Base-by-base conservation (phyloP, 2,888 invertebrate species). In the Gryllus longicercus region DNA sequence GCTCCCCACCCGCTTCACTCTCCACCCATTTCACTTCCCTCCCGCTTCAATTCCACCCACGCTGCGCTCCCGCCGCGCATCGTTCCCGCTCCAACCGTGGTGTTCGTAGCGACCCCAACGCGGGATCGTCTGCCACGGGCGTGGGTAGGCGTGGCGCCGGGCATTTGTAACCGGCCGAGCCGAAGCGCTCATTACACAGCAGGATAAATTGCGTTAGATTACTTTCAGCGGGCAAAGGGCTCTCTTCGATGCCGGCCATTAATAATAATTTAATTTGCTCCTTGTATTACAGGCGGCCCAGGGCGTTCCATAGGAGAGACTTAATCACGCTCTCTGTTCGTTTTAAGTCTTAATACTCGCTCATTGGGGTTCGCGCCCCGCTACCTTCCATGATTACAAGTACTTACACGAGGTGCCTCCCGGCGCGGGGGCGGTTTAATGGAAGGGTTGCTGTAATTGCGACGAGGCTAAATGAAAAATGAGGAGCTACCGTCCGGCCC, bases 191-290 rank as follows among this genome's bases (percentile, higher is more conserved):
- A 63, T 63, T 63, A 63, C 63, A 63, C 63, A 18, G 14, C n/a
- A n/a, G 63, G 63, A 63, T 63, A 63, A 63, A 63, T 63, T 14
- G 16, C n/a, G n/a, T 14, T 63, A n/a, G 63, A 16, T 63, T 63
- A 63, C 63, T 63, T 63, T 63, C 63, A 63, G 63, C 63, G n/a
- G 38, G 63, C 63, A 18, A 63, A 63, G 63, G 63, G 63, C 63
- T 14, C n/a, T 11, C 14, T 14, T 14, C 63, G 63, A 63, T 38
- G 63, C 63, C n/a, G 8, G 38, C 63, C 63, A 63, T 63, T 63
- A 63, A 63, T 63, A 63, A 63, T 63, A 63, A 63, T 63, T 63
- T 63, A 63, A 63, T 63, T 63, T 63, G 63, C 63, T 63, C 63
- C 63, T 63, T n/a, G 63, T 38, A 38, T 38, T 38, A 38, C 38